Evolutionary conservation across 2,113 vertebrate species (phyloP).

Genomic region (Zosterops lateralis): DNA sequence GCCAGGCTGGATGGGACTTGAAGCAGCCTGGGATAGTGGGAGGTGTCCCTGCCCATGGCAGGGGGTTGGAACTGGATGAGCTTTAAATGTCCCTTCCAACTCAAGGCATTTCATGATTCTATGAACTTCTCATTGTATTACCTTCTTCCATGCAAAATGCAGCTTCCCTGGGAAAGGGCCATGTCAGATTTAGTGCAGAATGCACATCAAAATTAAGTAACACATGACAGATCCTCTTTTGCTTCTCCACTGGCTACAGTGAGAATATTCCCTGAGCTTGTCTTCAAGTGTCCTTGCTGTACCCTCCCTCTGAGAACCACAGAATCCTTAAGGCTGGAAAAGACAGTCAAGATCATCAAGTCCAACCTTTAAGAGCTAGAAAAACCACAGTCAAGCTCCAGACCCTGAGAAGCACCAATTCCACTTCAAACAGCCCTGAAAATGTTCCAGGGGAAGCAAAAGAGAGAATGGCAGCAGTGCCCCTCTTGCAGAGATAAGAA

Average conservation of each 20-base stretch:
- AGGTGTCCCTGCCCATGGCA: not conserved
- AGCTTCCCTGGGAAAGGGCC: not conserved
- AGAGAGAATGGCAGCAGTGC: not conserved
- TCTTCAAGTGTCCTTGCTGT: not conserved
- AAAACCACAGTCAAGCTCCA: not conserved
- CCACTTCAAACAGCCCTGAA: not conserved
- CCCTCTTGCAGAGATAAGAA: not conserved
- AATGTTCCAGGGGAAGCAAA: not conserved
- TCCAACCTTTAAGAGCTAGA: not conserved
- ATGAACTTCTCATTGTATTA: not conserved
- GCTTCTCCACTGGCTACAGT: not conserved
- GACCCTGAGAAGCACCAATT: not conserved
- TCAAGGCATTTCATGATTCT: not conserved
- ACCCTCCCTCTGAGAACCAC: not conserved
- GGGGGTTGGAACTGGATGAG: not conserved
- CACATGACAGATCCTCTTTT: not conserved
- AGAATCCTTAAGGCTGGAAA: not conserved
- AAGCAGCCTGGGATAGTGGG: rapidly evolving
- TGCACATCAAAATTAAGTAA: not conserved
- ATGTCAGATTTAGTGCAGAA: not conserved
- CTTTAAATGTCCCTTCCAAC: not conserved
- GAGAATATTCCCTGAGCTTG: not conserved
- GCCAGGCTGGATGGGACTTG: not conserved
- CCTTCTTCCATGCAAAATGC: not conserved
- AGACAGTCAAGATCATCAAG: not conserved